phyloP scores from a whole-genome alignment of 53 echinoderm and acorn worm genomes.

The Apostichopus leukothele region DNA sequence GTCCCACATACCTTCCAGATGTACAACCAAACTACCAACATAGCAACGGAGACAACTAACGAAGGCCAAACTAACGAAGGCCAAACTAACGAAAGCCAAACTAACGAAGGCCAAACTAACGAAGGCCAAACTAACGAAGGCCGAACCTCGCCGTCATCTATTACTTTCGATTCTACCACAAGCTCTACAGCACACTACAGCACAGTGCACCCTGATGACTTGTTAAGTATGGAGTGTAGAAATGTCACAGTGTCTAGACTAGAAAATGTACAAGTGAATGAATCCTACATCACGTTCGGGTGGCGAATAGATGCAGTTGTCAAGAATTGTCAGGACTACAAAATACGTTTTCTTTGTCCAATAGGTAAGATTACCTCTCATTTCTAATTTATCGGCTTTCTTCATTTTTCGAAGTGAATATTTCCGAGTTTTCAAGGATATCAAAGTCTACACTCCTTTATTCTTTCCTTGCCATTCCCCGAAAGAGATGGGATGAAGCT shows the following conservation, averaged over 20 bases:
- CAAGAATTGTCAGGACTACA: constrained; percentile 67
- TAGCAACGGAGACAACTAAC: background rate
- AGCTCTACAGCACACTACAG: background rate
- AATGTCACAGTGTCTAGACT: constrained; percentile 59
- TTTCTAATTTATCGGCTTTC: background rate
- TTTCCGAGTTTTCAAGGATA: too few relatives aligned
- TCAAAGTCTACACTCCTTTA: too few relatives aligned
- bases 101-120: background rate
- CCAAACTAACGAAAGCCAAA: background rate
- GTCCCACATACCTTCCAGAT: constrained; percentile 2
- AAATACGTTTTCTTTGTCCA: constrained; percentile 56
- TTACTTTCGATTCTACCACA: background rate
- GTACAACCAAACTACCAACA: too few relatives aligned
- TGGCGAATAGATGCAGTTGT: constrained; percentile 60
- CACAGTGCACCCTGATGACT: constrained; percentile 36
- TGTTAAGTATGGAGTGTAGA: constrained; percentile 57
- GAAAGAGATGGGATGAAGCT: too few relatives aligned
- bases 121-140: background rate
- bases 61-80: background rate
- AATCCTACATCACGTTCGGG: constrained; percentile 51
- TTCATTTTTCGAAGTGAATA: too few relatives aligned
- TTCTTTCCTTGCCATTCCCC: too few relatives aligned
- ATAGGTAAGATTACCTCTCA: constrained; percentile 51
- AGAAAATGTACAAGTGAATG: constrained; percentile 52
- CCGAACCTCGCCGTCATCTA: background rate